Conservation (phyloP, 2,797 vertebrate species). For the Calcarius lapponicus region DNA sequence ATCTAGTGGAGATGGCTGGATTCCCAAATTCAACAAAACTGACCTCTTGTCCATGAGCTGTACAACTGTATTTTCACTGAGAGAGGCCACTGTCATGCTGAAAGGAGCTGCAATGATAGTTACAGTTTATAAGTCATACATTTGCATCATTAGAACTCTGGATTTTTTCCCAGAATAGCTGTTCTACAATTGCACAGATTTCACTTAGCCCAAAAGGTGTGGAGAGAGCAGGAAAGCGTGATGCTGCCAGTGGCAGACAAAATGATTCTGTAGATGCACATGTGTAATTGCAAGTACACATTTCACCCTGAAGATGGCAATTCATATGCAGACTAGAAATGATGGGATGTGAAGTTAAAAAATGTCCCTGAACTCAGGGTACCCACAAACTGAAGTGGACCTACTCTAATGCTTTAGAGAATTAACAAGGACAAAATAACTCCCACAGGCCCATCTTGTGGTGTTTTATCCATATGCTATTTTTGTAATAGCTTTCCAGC, state of each 20-base stretch:
- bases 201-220: neutral
- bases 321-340: neutral
- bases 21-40: neutral
- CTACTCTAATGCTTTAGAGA: neutral
- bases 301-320: neutral
- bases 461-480: neutral
- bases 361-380: neutral
- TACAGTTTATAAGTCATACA: neutral
- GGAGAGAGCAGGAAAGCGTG: neutral
- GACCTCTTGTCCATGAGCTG: neutral
- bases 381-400: neutral
- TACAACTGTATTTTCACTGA: neutral
- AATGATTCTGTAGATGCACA: neutral
- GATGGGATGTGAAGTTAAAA: neutral
- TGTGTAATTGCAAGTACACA: neutral
- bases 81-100: neutral
- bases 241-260: neutral
- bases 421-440: neutral
- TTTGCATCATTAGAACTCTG: neutral
- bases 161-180: neutral
- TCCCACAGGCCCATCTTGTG: neutral
- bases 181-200: neutral
- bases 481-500: neutral
- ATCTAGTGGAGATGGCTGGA: neutral
- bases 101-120: neutral